These are phyloP conservation scores for Unio delphinus DNA, from an alignment of 2,888 invertebrate genomes.

Conservation along the genomic window DNA sequence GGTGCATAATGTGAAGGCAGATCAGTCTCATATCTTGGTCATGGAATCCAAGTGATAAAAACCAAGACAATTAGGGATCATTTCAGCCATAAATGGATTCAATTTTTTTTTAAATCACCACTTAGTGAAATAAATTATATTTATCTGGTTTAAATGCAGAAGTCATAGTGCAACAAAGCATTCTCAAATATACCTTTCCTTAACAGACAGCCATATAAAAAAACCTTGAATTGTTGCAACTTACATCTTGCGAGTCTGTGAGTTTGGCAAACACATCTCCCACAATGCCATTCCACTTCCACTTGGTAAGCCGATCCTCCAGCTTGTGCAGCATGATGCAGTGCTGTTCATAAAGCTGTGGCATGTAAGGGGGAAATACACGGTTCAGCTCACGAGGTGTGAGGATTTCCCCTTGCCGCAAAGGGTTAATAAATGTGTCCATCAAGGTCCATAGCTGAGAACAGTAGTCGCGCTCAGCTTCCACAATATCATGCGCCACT, in stretches of 20 bases:
- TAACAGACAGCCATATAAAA: no score
- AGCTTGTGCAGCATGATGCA: slow-evolving; percentile 70
- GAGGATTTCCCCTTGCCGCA: slow-evolving; percentile 60
- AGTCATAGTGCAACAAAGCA: background rate
- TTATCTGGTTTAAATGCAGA: background rate
- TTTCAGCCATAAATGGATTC: background rate
- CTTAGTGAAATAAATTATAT: background rate
- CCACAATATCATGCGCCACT: slow-evolving; percentile 67
- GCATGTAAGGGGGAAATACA: slow-evolving; percentile 71
- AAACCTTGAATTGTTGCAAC: slow-evolving; percentile 3
- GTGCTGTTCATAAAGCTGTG: slow-evolving; percentile 71
- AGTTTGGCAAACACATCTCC: slow-evolving; percentile 71
- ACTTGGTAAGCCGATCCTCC: slow-evolving; percentile 69
- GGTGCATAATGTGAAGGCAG: no score
- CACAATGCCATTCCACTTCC: slow-evolving; percentile 68
- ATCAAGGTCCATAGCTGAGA: slow-evolving; percentile 71
- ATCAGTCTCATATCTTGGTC: no score
- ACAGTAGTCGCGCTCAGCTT: slow-evolving; percentile 72
- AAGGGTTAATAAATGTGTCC: slow-evolving; percentile 70
- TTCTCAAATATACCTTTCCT: no score
- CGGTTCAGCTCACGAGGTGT: slow-evolving; percentile 57
- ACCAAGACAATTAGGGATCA: no score
- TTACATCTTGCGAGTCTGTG: slow-evolving; percentile 60
- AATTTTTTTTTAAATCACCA: background rate
- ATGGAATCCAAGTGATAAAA: no score